Evolutionary conservation across 2,797 vertebrate species (phyloP).

Genomic region (Alosa sapidissima): DNA sequence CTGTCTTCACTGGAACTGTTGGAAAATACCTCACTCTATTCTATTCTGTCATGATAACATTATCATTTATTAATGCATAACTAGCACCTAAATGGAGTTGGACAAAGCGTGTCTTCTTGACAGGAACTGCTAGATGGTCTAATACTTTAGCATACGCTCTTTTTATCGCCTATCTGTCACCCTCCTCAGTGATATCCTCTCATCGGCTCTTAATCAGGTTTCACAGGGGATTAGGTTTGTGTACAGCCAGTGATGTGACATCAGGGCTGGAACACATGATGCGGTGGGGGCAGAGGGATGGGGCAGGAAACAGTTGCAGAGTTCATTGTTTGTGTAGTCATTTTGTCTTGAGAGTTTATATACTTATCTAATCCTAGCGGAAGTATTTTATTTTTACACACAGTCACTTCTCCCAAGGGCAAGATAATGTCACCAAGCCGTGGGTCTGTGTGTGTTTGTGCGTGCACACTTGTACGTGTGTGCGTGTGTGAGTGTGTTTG

Average conservation of each 20-base stretch:
- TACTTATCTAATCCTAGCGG: background rate
- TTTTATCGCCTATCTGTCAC: background rate
- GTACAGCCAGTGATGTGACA: background rate
- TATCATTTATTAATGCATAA: no score
- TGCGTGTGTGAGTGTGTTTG: background rate
- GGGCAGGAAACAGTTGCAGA: background rate
- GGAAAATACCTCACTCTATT: no score
- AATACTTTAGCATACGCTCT: background rate
- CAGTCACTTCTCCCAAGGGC: background rate
- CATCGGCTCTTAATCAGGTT: background rate
- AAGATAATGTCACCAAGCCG: background rate
- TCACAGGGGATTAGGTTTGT: background rate
- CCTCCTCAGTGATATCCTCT: background rate
- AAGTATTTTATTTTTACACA: background rate
- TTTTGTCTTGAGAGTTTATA: background rate
- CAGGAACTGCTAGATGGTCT: background rate
- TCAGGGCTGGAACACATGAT: background rate
- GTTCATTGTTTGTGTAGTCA: background rate
- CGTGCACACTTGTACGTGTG: background rate
- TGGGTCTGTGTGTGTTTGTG: background rate
- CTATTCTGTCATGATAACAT: no score
- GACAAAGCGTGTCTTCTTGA: background rate
- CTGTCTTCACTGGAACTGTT: no score
- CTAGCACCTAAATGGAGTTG: background rate
- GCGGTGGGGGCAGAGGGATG: background rate